Percentiles rank a stretch among this genome's conserved stretches.
These are phyloP conservation scores for Taurulus bubalis DNA, from an alignment of 2,113 vertebrate species.

Conservation along the genomic window DNA sequence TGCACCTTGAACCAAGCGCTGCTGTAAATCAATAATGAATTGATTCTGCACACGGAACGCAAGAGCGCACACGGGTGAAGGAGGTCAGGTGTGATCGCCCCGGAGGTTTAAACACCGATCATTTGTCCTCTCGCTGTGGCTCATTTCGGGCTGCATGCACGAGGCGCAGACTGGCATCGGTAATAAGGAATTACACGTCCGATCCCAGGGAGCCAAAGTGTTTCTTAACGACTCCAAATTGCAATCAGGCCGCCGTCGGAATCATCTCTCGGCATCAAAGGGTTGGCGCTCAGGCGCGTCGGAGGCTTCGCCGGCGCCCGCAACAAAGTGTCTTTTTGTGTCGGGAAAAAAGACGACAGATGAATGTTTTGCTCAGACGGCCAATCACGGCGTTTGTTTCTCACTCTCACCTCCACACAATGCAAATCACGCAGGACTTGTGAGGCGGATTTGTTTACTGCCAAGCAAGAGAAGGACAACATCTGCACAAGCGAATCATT, in stretches of 20 bases:
- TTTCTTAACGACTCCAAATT: slow-evolving; percentile 49
- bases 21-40: slow-evolving; percentile 9
- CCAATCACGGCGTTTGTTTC: slow-evolving; percentile 20
- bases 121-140: slow-evolving; percentile 25
- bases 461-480: slow-evolving; percentile 40
- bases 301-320: slow-evolving; percentile 11
- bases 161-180: background rate
- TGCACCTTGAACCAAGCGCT: slow-evolving; percentile 34
- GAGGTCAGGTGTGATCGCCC: slow-evolving; percentile 28
- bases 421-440: slow-evolving; percentile 53
- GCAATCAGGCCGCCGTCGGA: slow-evolving; percentile 47
- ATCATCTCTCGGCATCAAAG: slow-evolving; percentile 49
- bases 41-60: background rate
- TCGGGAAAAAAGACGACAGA: slow-evolving; percentile 45
- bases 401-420: slow-evolving; percentile 33
- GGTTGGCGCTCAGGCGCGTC: background rate
- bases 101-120: slow-evolving; percentile 16
- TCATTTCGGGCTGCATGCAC: slow-evolving; percentile 32
- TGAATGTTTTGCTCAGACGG: slow-evolving; percentile 34
- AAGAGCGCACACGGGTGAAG: background rate
- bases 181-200: slow-evolving; percentile 38
- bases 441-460: slow-evolving; percentile 60
- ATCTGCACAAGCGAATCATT: slow-evolving; percentile 49
- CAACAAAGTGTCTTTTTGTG: slow-evolving; percentile 57
- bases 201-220: slow-evolving; percentile 27